Evolutionary conservation across 2,797 vertebrate genomes (phyloP).

Genomic region (Spinus olivaceus): DNA sequence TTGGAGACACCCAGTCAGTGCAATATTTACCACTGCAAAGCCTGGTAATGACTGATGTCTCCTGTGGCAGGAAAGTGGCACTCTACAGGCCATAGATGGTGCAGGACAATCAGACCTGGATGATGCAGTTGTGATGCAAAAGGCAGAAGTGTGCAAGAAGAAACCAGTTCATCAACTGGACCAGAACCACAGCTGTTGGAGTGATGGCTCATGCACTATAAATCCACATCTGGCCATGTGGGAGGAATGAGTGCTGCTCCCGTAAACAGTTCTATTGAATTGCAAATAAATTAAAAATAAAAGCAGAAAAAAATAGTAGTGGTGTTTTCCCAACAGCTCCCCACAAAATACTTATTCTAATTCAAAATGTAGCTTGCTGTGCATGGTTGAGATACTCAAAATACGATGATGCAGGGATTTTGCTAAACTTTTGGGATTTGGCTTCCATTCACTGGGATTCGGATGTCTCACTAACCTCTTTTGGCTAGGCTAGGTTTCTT

Average conservation of each 20-base stretch:
- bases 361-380: not conserved
- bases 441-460: not conserved
- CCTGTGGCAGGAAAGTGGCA: not conserved
- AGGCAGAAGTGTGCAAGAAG: not conserved
- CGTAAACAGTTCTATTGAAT: not conserved
- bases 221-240: not conserved
- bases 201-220: not conserved
- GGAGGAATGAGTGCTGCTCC: not conserved
- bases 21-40: not conserved
- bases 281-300: not conserved
- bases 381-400: not conserved
- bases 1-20: not conserved
- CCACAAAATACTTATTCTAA: not conserved
- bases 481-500: not conserved
- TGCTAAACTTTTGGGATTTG: not conserved
- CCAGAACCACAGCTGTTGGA: rapidly evolving
- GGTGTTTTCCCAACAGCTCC: not conserved
- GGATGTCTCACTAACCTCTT: not conserved
- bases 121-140: not conserved
- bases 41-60: not conserved
- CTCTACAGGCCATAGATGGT: not conserved
- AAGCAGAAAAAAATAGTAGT: not conserved
- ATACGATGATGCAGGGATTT: not conserved
- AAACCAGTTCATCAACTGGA: not conserved
- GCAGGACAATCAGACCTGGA: not conserved